Conservation (phyloP, 2,888 invertebrate species). For the Fragum fragum region DNA sequence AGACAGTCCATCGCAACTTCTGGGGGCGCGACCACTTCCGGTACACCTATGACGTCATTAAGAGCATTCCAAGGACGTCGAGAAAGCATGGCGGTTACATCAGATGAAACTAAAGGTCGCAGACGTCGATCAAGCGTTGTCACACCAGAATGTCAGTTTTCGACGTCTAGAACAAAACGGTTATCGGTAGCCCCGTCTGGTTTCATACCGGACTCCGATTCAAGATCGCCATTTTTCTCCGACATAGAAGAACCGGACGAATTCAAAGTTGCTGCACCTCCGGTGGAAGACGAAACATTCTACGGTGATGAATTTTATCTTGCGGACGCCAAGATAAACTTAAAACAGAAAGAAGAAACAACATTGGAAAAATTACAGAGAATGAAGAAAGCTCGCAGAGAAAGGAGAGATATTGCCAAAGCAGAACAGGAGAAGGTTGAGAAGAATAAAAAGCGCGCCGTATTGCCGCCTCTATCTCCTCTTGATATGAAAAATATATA, state of each 20-base stretch:
- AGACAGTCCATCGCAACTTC: conserved; percentile 21
- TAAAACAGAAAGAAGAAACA: background rate
- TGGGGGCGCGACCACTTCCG: background rate
- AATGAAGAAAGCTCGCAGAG: conserved; percentile 47
- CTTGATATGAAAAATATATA: conserved; percentile 14
- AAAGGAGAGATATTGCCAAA: conserved; percentile 16
- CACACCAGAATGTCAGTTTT: background rate
- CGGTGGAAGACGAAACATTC: conserved; percentile 29
- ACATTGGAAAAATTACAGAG: conserved; percentile 31
- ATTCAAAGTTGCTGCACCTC: background rate
- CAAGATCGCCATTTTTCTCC: background rate
- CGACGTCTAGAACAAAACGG: background rate
- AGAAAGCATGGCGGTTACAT: background rate
- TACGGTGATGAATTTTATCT: conserved; percentile 63
- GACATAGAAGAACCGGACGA: background rate
- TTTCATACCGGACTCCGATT: background rate
- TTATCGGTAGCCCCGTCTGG: background rate
- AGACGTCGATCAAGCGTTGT: background rate
- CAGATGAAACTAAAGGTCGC: conserved; percentile 2
- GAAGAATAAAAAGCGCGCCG: background rate
- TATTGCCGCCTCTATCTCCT: conserved; percentile 14
- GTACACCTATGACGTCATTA: conserved; percentile 21
- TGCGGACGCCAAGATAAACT: conserved; percentile 26
- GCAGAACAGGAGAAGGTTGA: background rate
- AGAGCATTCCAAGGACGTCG: background rate